Evolutionary conservation across 1,140 invertebrate species (phyloP), one percentile per base, ranked within the genome.

Genomic region (Zaprionus africanus): DNA sequence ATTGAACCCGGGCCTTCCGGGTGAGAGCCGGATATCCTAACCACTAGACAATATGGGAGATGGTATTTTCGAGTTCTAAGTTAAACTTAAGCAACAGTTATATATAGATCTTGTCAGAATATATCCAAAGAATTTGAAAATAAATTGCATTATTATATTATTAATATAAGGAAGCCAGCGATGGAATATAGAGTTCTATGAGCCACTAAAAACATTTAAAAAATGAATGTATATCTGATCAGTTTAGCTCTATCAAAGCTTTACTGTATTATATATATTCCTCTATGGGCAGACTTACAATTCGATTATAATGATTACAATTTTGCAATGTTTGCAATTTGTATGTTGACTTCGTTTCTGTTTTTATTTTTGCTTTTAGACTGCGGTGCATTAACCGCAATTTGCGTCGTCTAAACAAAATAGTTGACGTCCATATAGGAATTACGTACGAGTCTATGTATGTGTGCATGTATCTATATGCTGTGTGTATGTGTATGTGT

Each of bases 1-100:
- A 96, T 96, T 95, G 95, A 96, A 96, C 95, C 95, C 95, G 95
- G 95, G 95, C 95, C 95, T 96, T 94, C 95, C 95, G 95, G 95
- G 95, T 96, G 95, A 96, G 60, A 72, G 41, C 66, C 70, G 78
- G 78, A 84, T 78, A 69, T 81, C 78, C 54, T 65, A 81, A 56
- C 60, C 57, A 67, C 72, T 72, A 78, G 76, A 74, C 70, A 78
- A 68, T 76, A 76, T 76, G 73, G 73, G 73, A 76, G 19, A 66
- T 65, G 12, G n/a, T 56, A n/a, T 28, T 2, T 0, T 2, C 0
- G 2, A 12, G 2, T 4, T 31, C n/a, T 46, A 46, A 46, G 7
- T 7, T 17, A 17, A 17, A 46, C 2, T 3, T 46, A 46, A 46
- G n/a, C 41, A 46, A 2, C 41, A 46, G n/a, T 9, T 19, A 17